These are phyloP conservation scores for Eulemur albifrons DNA, from an alignment of 2,797 vertebrate species.

Conservation along the genomic window DNA sequence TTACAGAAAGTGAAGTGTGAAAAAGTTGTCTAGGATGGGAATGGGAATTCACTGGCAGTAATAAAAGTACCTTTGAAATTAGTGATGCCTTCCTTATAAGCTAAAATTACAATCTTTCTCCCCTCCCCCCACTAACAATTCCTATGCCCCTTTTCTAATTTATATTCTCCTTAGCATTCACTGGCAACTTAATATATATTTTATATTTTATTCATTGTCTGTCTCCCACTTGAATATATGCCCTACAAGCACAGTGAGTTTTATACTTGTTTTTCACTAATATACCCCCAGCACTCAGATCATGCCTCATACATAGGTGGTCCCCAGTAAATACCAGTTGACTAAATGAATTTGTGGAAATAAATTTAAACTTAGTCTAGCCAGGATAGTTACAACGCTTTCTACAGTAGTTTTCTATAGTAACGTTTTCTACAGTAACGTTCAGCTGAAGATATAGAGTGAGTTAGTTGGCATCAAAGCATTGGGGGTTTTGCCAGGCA, in stretches of 20 bases:
- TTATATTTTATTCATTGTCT: not conserved
- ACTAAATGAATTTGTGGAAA: not conserved
- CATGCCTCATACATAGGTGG: not conserved
- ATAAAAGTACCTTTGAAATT: not conserved
- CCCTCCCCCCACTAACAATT: not conserved
- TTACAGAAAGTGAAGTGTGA: not conserved
- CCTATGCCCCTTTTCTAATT: not conserved
- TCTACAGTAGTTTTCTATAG: not conserved
- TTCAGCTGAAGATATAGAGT: not conserved
- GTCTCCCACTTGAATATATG: not conserved
- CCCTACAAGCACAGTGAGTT: not conserved
- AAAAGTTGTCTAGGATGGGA: not conserved
- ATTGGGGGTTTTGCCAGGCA: not conserved
- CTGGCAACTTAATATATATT: not conserved
- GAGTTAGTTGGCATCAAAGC: not conserved
- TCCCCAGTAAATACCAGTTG: not conserved
- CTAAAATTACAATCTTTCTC: not conserved
- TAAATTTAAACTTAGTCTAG: not conserved
- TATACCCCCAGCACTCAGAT: not conserved
- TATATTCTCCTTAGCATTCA: not conserved
- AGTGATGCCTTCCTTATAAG: not conserved
- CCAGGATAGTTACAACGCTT: not conserved
- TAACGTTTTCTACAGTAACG: not conserved
- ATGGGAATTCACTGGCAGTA: not conserved
- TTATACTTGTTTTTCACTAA: not conserved